A percentile compares a stretch with the other conserved stretches of the same genome.
These are phyloP conservation scores for Champsocephalus gunnari DNA, from an alignment of 2,797 vertebrate species.

Conservation along the genomic window DNA sequence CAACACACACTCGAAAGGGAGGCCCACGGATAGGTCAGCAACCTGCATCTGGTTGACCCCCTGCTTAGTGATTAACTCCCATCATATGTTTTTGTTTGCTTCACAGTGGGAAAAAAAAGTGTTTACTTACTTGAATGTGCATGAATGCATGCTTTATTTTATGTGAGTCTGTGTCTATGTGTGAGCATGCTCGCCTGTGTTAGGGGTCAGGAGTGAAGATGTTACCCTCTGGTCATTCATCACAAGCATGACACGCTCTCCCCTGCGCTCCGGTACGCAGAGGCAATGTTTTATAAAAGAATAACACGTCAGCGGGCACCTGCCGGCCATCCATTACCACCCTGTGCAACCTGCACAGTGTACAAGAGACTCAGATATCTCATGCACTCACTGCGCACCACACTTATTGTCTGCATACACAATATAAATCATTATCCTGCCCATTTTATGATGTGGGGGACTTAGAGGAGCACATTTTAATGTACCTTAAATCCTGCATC, in stretches of 20 bases:
- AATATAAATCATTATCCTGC: constrained; percentile 4
- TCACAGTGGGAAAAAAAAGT: constrained; percentile 20
- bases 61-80: constrained; percentile 43
- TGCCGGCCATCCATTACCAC: constrained; percentile 85
- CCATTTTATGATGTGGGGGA: not conserved
- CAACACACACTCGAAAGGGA: constrained; percentile 39
- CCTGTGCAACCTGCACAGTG: constrained; percentile 65
- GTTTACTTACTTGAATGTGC: constrained; percentile 64
- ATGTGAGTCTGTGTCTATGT: constrained; percentile 42
- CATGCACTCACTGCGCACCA: constrained; percentile 21
- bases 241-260: constrained; percentile 84
- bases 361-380: constrained; percentile 56
- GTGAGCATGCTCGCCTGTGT: constrained; percentile 58
- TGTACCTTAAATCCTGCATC: not conserved
- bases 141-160: constrained; percentile 55
- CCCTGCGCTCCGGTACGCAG: constrained; percentile 79
- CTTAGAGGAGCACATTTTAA: not conserved
- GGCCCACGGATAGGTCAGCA: constrained; percentile 41
- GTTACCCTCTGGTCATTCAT: constrained; percentile 87
- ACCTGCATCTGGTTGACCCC: constrained; percentile 54
- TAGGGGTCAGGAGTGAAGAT: constrained; percentile 88
- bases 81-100: constrained; percentile 46
- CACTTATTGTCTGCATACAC: constrained; percentile 41
- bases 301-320: constrained; percentile 87
- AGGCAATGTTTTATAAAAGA: constrained; percentile 91